Conservation (phyloP, 2,888 invertebrate species). For the Cheilosia variabilis region DNA sequence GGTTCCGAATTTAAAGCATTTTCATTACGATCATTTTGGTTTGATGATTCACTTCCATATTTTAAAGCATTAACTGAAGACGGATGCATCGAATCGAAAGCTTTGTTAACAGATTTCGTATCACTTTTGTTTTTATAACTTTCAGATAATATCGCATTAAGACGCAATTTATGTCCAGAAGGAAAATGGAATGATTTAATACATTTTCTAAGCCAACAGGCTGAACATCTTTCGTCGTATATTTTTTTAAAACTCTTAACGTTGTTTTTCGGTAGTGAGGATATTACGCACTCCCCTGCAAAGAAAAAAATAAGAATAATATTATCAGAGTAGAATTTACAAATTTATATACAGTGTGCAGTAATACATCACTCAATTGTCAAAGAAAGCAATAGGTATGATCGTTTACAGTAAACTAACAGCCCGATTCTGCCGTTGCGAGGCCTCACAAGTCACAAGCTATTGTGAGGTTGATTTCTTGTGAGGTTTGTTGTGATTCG, state of each 20-base stretch:
- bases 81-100: constrained; percentile 79
- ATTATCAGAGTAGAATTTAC: not conserved
- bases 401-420: no score
- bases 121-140: constrained; percentile 28
- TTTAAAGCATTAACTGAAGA: constrained; percentile 79
- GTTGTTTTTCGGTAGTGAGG: constrained; percentile 88
- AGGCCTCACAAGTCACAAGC: no score
- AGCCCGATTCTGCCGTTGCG: no score
- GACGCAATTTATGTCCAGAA: constrained; percentile 87
- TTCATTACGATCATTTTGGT: not conserved
- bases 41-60: not conserved
- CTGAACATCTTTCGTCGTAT: constrained; percentile 91
- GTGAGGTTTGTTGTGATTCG: no score
- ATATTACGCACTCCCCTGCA: constrained; percentile 88
- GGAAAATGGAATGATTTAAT: constrained; percentile 92
- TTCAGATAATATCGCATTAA: constrained; percentile 88
- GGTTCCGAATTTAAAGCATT: not conserved
- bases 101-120: not conserved
- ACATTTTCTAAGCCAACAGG: constrained; percentile 95
- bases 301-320: constrained; percentile 18
- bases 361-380: no score
- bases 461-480: no score
- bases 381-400: no score
- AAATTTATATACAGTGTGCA: no score
- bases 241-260: constrained; percentile 85